These are phyloP conservation scores for Neostethus bicornis DNA, from an alignment of 2,797 vertebrate species.

Conservation along the genomic window DNA sequence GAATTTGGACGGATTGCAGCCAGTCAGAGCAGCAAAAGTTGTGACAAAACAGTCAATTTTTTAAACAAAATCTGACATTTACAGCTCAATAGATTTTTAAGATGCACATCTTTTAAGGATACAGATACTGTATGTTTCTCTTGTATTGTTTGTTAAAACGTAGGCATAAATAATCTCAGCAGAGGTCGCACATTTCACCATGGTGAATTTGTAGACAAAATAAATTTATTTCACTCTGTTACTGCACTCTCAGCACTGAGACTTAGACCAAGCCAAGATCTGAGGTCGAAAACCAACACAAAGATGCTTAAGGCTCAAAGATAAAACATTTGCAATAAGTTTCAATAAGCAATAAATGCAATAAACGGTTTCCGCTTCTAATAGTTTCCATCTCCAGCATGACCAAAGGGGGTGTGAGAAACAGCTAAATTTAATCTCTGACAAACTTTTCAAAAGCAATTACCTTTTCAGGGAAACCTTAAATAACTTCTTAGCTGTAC, in stretches of 20 bases:
- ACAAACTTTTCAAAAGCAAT: background rate
- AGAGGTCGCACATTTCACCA: background rate
- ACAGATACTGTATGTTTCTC: no score
- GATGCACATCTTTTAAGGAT: no score
- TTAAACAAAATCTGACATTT: no score
- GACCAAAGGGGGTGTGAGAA: background rate
- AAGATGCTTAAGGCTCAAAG: background rate
- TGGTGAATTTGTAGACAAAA: background rate
- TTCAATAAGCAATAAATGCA: background rate
- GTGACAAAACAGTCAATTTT: background rate
- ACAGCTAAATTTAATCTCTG: background rate
- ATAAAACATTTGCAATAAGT: background rate
- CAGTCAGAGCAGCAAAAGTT: background rate
- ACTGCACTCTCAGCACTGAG: background rate
- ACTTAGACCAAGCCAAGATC: background rate
- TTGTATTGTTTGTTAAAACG: background rate
- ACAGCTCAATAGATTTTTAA: no score
- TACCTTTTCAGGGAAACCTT: background rate
- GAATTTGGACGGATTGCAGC: background rate
- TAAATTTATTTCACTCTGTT: background rate
- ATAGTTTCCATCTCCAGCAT: background rate
- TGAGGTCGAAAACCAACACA: background rate
- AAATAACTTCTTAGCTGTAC: background rate
- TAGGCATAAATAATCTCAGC: background rate
- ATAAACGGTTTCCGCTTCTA: no score